These are phyloP conservation scores for Arizona elegans DNA, from an alignment of 2,113 vertebrate genomes.

Conservation along the genomic window DNA sequence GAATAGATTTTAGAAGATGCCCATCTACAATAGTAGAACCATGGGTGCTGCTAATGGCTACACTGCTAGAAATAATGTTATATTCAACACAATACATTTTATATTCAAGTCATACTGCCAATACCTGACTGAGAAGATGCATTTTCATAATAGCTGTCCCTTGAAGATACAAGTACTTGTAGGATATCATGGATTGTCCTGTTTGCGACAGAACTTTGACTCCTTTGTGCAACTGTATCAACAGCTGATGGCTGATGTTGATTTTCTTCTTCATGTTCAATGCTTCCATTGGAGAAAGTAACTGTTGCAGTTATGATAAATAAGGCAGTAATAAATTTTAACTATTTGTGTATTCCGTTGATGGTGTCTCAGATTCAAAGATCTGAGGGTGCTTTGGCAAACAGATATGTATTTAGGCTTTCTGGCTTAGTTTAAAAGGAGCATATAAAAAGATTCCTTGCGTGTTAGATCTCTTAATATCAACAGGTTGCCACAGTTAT, in stretches of 20 bases:
- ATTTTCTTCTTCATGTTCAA: conserved; percentile 10
- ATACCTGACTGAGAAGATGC: conserved; percentile 15
- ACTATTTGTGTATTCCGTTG: neutral
- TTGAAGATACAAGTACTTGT: neutral
- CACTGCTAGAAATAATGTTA: neutral
- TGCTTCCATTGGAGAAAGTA: conserved; percentile 11
- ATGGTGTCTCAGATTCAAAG: neutral
- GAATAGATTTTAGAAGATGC: neutral
- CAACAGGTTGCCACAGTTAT: neutral
- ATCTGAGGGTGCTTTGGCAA: neutral
- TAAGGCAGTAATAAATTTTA: conserved; percentile 5
- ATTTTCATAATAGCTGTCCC: neutral
- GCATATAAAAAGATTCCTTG: neutral
- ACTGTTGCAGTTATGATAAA: conserved; percentile 7
- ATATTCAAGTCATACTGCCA: neutral
- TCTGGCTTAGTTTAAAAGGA: neutral
- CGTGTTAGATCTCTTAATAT: neutral
- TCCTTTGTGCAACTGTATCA: neutral
- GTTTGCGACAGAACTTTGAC: neutral
- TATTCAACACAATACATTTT: neutral
- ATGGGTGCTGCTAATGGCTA: neutral
- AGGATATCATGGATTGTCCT: neutral
- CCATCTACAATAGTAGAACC: neutral
- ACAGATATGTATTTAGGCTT: neutral
- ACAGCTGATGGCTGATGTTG: neutral